These are phyloP conservation scores for Phycodurus eques DNA, from an alignment of 2,113 vertebrate genomes.

Conservation along the genomic window DNA sequence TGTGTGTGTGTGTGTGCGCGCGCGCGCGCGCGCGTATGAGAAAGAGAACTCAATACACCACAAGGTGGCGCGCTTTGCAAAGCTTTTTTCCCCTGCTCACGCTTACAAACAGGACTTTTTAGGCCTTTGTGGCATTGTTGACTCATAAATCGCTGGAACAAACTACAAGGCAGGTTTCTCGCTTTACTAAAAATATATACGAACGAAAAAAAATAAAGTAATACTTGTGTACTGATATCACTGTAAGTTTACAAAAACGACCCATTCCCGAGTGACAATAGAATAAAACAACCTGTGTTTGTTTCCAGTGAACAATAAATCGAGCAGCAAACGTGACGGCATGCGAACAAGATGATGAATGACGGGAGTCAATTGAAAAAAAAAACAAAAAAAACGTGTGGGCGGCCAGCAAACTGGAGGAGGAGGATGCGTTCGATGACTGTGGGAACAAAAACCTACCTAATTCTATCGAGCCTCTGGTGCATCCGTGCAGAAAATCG, in stretches of 20 bases:
- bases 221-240: no score
- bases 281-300: not conserved
- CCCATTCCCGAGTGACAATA: constrained; percentile 25
- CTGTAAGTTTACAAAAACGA: no score
- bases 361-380: not conserved
- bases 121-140: not conserved
- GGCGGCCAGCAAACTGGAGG: constrained; percentile 31
- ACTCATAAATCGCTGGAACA: not conserved
- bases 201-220: no score
- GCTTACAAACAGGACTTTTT: not conserved
- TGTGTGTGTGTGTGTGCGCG: not conserved
- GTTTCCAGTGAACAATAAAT: not conserved
- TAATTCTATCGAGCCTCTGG: not conserved
- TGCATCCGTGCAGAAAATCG: not conserved
- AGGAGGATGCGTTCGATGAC: constrained; percentile 18
- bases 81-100: not conserved
- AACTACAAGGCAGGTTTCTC: not conserved
- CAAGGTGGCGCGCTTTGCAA: constrained; percentile 33
- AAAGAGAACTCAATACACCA: constrained; percentile 20
- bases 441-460: constrained; percentile 7
- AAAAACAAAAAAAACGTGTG: constrained; percentile 1
- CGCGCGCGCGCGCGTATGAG: no score
- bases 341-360: not conserved
- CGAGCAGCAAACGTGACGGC: not conserved
- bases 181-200: not conserved